Percentiles rank a stretch among this genome's conserved stretches.
These are phyloP conservation scores for Hanleya hanleyi DNA, from an alignment of 2,888 invertebrate genomes.

Conservation along the genomic window DNA sequence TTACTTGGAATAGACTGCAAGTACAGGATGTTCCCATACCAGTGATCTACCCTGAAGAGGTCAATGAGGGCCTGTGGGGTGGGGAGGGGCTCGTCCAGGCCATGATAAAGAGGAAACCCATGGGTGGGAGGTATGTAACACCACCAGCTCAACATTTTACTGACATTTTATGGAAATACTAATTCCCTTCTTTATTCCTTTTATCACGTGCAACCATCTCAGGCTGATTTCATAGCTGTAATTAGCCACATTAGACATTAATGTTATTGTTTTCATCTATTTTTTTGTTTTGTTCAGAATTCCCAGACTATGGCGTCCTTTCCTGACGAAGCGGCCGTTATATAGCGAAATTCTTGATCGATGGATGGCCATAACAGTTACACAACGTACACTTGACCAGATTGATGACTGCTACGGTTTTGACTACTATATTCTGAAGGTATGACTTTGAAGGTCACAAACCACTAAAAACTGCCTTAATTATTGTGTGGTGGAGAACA, in stretches of 20 bases:
- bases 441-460: no score
- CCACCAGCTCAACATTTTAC: no score
- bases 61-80: slow-evolving; percentile 93
- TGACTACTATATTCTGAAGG: slow-evolving; percentile 93
- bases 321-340: slow-evolving; percentile 84
- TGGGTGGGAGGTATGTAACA: no score
- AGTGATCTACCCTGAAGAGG: slow-evolving; percentile 84
- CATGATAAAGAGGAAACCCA: slow-evolving; percentile 80
- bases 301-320: slow-evolving; percentile 92
- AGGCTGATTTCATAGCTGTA: no score
- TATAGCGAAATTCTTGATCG: slow-evolving; percentile 93
- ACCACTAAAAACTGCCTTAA: no score
- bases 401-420: slow-evolving; percentile 94
- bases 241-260: no score
- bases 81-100: slow-evolving; percentile 96
- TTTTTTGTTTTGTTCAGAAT: slow-evolving; percentile 75
- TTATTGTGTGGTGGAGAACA: no score
- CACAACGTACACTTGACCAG: slow-evolving; percentile 85
- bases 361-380: slow-evolving; percentile 87
- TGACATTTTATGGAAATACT: no score
- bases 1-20: no score
- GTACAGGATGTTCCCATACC: slow-evolving; percentile 77
- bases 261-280: no score
- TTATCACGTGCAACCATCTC: no score
- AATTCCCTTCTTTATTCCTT: no score